Percentiles rank a stretch among this genome's conserved stretches.
Evolutionary conservation across 2,113 vertebrate genomes (phyloP).

Genomic region (Callospermophilus lateralis): DNA sequence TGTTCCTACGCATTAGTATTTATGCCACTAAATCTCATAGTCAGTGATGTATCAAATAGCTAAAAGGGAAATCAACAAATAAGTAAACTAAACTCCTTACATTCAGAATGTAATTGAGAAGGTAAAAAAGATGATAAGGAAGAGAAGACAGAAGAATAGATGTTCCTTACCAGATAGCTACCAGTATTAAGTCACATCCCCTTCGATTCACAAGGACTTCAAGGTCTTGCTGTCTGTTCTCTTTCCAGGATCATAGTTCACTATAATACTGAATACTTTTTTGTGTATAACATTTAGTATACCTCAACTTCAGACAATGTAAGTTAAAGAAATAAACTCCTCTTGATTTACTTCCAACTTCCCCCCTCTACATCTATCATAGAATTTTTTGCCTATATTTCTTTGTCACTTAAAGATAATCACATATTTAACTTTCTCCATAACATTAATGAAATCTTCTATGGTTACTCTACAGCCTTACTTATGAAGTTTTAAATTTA

Average conservation of each 20-base stretch:
- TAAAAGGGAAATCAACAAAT: conserved; percentile 2
- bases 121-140: not conserved
- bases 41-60: not conserved
- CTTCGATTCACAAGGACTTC: not conserved
- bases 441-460: not conserved
- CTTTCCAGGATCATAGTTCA: not conserved
- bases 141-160: not conserved
- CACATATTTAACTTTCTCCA: not conserved
- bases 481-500: not conserved
- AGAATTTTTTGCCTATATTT: not conserved
- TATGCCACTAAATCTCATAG: not conserved
- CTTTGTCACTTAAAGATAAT: not conserved
- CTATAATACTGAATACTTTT: not conserved
- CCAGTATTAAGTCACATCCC: too few relatives aligned
- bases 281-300: not conserved
- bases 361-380: not conserved
- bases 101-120: not conserved
- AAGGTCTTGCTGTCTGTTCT: not conserved
- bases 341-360: not conserved
- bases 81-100: not conserved
- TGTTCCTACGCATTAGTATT: not conserved
- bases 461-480: not conserved
- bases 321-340: conserved; percentile 12
- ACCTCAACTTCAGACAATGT: conserved; percentile 5
- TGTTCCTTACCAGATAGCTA: not conserved